Evolutionary conservation across 2,888 invertebrate species (phyloP).

Genomic region (Dinocampus coccinellae): DNA sequence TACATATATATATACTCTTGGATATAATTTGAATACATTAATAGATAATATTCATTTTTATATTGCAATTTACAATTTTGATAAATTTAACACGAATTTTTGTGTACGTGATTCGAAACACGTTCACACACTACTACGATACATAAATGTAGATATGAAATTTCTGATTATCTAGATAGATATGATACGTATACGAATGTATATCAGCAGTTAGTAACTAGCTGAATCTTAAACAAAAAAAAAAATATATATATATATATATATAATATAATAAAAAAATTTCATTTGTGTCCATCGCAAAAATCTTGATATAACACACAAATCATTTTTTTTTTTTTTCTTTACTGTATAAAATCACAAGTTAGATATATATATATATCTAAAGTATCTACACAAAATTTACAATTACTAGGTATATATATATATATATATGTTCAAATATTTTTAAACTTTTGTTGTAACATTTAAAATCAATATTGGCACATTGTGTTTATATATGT

Average conservation of each 20-base stretch:
- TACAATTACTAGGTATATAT: too few species aligned
- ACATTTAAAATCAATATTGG: not conserved
- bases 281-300: too few species aligned
- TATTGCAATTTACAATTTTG: not conserved
- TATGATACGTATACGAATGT: not conserved
- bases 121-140: not conserved
- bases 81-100: not conserved
- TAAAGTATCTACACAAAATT: too few species aligned
- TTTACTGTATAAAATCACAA: too few species aligned
- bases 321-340: too few species aligned
- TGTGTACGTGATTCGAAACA: not conserved
- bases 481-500: not conserved
- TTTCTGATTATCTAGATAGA: too few species aligned
- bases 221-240: too few species aligned
- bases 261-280: not conserved
- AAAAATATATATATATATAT: too few species aligned
- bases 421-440: not conserved
- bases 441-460: not conserved
- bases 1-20: not conserved
- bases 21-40: not conserved
- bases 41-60: not conserved
- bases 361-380: too few species aligned
- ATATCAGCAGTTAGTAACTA: not conserved
- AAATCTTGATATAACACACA: too few species aligned
- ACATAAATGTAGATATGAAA: not conserved